Percentiles rank a stretch among this genome's conserved stretches.
These are phyloP conservation scores for Gymnoscelis rufifasciata DNA, from an alignment of 2,888 invertebrate species.

Conservation along the genomic window DNA sequence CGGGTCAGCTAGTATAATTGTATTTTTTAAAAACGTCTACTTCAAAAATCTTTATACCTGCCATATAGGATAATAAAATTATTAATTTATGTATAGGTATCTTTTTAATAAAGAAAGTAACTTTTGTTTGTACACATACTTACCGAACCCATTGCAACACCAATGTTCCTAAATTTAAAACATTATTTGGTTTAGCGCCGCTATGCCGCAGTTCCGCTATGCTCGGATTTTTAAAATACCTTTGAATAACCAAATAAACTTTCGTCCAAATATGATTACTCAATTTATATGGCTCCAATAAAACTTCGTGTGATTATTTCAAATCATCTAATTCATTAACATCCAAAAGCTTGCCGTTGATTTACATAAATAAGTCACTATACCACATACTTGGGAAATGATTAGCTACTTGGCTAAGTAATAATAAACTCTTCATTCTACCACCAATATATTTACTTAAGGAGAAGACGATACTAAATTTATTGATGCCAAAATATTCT, in stretches of 20 bases:
- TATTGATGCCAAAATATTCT: background rate
- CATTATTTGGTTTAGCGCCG: too few species aligned
- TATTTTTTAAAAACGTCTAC: too few species aligned
- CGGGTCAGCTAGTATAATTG: too few species aligned
- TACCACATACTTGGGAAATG: slow-evolving; percentile 8
- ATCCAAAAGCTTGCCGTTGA: slow-evolving; percentile 4
- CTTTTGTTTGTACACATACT: too few species aligned
- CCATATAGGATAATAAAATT: too few species aligned
- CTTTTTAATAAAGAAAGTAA: too few species aligned
- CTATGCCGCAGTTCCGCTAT: too few species aligned
- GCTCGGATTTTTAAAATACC: too few species aligned
- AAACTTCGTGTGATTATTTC: slow-evolving; percentile 6
- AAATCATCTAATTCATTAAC: slow-evolving; percentile 11
- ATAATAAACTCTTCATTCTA: slow-evolving; percentile 6
- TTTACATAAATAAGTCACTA: slow-evolving; percentile 14
- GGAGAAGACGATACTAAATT: background rate
- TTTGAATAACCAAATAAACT: background rate
- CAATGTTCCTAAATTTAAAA: too few species aligned
- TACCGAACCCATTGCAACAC: too few species aligned
- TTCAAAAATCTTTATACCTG: too few species aligned
- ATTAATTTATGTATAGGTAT: too few species aligned
- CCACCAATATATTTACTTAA: slow-evolving; percentile 4
- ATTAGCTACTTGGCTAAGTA: slow-evolving; percentile 8
- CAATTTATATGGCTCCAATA: background rate
- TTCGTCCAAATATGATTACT: background rate